Evolutionary conservation across 2,888 invertebrate genomes (phyloP), one percentile per base, ranked within the genome.

Genomic region (Globia sparganii): DNA sequence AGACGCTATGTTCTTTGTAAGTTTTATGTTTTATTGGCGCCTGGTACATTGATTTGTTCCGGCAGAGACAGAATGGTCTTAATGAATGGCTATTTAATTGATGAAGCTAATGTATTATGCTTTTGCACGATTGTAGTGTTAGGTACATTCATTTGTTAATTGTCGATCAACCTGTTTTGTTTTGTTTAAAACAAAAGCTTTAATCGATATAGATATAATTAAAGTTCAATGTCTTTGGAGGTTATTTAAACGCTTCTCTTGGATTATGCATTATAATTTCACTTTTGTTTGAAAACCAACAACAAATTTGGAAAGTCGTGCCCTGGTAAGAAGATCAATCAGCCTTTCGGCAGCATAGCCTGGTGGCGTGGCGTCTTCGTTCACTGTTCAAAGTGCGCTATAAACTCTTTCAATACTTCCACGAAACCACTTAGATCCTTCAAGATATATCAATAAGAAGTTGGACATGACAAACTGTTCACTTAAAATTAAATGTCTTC

Each of bases 1-100:
- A 83, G 75, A 77, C 65, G 69, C 53, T 64, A 13, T 77, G 59
- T 68, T 61, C n/a, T n/a, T 43, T 31, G 74, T 59, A 58, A 46
- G 80, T 83, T 59, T 28, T 46, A 64, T 58, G 68, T 69, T 75
- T 80, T 80, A 83, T 75, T 34, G 4, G 5, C 28, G 34, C 40
- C 68, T 71, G 3, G 75, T 72, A 59, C 40, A 75, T 66, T 78
- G 81, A 84, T 76, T 62, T 80, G 56, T 78, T 86, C 77, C 75
- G 80, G 73, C 71, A 78, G 31, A 74, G 37, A 69, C 25, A 65
- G 46, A 66, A 49, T 78, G 37, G 4, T 59, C 18, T 67, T 80
- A 84, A 74, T 64, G 61, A 49, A 43, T 34, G 15, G 0, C 21
- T n/a, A 43, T 62, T 70, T 69, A 25, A 65, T 72, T 69, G 28